Evolutionary conservation across 2,113 vertebrate species (phyloP).

Genomic region (Redunca redunca): DNA sequence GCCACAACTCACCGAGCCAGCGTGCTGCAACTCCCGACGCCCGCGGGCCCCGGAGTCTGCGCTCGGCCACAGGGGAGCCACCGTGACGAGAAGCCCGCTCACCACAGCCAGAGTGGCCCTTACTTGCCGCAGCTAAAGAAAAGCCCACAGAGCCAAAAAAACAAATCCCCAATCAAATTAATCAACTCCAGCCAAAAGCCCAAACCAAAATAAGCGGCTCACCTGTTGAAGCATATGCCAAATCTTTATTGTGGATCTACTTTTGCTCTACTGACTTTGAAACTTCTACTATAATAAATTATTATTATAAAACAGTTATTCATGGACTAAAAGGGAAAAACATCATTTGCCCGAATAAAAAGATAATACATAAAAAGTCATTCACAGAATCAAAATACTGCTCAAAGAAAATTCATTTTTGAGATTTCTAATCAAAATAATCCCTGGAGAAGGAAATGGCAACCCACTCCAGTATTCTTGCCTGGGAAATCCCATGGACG

Average conservation of each 20-base stretch:
- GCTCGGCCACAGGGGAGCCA: too few relatives aligned
- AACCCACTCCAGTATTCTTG: neutral
- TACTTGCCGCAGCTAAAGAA: neutral
- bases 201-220: neutral
- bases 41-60: too few relatives aligned
- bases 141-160: neutral
- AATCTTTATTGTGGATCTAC: neutral
- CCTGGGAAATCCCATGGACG: neutral
- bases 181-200: neutral
- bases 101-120: neutral
- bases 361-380: neutral
- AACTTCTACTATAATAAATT: neutral
- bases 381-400: neutral
- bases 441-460: neutral
- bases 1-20: accelerated
- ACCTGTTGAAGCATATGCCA: neutral
- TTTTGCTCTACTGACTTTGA: neutral
- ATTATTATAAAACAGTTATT: neutral
- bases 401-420: neutral
- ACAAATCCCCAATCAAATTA: neutral
- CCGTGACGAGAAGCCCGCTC: accelerated
- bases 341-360: neutral
- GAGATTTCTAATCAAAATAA: neutral
- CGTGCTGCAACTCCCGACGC: accelerated
- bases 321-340: neutral